Evolutionary conservation across 2,888 invertebrate genomes (phyloP), one percentile per base, ranked within the genome.

Genomic region (Lasioglossum morio): DNA sequence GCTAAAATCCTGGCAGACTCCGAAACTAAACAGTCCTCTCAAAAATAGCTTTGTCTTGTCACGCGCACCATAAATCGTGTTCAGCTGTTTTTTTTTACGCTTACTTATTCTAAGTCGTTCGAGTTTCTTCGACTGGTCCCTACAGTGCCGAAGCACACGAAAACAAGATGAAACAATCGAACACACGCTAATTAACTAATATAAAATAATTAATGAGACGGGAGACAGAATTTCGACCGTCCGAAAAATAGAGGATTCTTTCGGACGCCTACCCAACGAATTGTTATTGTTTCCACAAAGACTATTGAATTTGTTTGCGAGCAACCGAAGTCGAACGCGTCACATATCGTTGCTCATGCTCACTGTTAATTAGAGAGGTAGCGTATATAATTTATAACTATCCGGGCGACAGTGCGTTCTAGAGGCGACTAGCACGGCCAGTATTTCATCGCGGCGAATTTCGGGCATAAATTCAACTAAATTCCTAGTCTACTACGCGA

Each of bases 341-440:
- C 69, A 16, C 73, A 66, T 40, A n/a, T 30, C 19, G 43, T 77
- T 43, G 7, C 74, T 77, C 37, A 19, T 46, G 69, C 69, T 16
- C 60, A 83, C 84, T 83, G 77, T 84, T 84, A 84, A 84, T 84
- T 84, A 84, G 84, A 73, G 69, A 23, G 83, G 40, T 16, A 46
- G 53, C 46, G n/a, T 73, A 37, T 74, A 70, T 69, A 83, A 77
- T 84, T 84, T 69, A 69, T 70, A 84, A 77, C 84, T 63, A 84
- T 77, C 66, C 46, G 77, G 37, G 23, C 14, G 63, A 70, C 37
- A 7, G 7, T 30, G 66, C n/a, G 16, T 46, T 84, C 37, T 46
- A 57, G 30, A n/a, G 73, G 73, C 46, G 4, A 14, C 43, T 16
- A 37, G 48, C 5, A 34, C 14, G 46, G 43, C 27, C 19, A 8